These are phyloP conservation scores for Orthonevra nobilis DNA, from an alignment of 2,888 invertebrate genomes.

Conservation along the genomic window DNA sequence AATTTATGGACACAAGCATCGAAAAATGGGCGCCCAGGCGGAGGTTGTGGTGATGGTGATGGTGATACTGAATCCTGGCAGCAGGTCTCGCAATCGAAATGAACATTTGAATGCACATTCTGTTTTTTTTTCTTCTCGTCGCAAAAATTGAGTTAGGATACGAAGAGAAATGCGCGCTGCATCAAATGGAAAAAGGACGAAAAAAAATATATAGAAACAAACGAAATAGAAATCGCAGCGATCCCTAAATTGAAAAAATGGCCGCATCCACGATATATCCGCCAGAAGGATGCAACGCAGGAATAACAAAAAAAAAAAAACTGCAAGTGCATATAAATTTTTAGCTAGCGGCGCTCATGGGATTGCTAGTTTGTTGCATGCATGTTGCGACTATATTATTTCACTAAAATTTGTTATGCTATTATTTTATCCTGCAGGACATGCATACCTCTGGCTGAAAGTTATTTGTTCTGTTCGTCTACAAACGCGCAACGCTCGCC, in stretches of 20 bases:
- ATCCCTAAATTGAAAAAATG: slow-evolving; percentile 62
- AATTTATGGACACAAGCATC: slow-evolving; percentile 63
- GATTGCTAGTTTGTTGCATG: slow-evolving; percentile 68
- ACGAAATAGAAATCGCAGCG: not conserved
- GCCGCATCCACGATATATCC: slow-evolving; percentile 53
- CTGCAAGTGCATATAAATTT: no score
- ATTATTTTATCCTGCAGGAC: slow-evolving; percentile 58
- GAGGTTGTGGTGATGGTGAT: not conserved
- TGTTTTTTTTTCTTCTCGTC: no score
- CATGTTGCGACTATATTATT: slow-evolving; percentile 61
- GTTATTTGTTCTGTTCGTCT: slow-evolving; percentile 47
- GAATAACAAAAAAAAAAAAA: slow-evolving; percentile 17
- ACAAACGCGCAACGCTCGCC: not conserved
- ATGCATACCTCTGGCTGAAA: slow-evolving; percentile 53
- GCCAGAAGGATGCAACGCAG: slow-evolving; percentile 47
- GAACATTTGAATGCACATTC: slow-evolving; percentile 69
- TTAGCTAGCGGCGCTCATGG: slow-evolving; percentile 27
- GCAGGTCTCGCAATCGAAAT: slow-evolving; percentile 57
- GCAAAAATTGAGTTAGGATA: slow-evolving; percentile 61
- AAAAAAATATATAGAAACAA: no score
- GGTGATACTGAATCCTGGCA: slow-evolving; percentile 28
- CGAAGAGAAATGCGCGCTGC: not conserved
- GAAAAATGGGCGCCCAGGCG: slow-evolving; percentile 45
- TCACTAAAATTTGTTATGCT: slow-evolving; percentile 61
- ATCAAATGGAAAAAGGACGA: not conserved